A percentile compares a stretch with the other conserved stretches of the same genome.
Evolutionary conservation across 2,888 invertebrate species (phyloP).

Genomic region (Drosophila prolongata): DNA sequence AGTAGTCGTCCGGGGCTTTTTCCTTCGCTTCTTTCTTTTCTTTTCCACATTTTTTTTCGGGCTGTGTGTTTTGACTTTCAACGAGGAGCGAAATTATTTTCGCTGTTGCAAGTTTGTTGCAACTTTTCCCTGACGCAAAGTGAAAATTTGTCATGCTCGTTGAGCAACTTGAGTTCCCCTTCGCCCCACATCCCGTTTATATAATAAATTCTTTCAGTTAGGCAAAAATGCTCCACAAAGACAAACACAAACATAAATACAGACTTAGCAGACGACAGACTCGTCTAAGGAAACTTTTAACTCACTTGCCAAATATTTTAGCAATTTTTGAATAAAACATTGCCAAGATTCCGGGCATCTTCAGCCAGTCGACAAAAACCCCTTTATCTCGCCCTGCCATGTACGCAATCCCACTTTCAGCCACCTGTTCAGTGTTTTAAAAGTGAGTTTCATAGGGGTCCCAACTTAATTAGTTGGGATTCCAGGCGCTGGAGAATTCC

Average conservation of each 20-base stretch:
- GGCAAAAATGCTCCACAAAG: conserved; percentile 66
- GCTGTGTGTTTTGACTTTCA: conserved; percentile 47
- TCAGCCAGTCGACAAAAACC: neutral
- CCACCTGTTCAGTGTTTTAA: conserved; percentile 13
- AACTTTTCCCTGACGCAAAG: conserved; percentile 71
- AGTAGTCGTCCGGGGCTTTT: conserved; percentile 58
- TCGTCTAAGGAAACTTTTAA: conserved; percentile 72
- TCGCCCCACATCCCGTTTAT: conserved; percentile 36
- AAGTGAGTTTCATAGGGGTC: conserved; percentile 26
- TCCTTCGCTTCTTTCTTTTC: conserved; percentile 23
- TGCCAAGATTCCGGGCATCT: conserved; percentile 55
- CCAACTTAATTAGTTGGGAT: conserved; percentile 42
- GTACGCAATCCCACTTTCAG: neutral
- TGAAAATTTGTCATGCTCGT: conserved; percentile 79
- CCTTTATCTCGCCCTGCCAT: neutral
- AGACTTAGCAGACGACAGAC: conserved; percentile 45
- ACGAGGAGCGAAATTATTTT: conserved; percentile 60
- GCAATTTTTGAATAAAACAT: conserved; percentile 79
- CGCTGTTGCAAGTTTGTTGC: conserved; percentile 75
- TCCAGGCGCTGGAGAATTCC: neutral
- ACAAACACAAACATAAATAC: conserved; percentile 63
- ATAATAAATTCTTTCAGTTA: conserved; percentile 79
- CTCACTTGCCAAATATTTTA: conserved; percentile 77
- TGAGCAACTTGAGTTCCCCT: conserved; percentile 49
- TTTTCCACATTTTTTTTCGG: conserved; percentile 11